Evolutionary conservation across 2,113 vertebrate species (phyloP).

Genomic region (Bucco capensis): DNA sequence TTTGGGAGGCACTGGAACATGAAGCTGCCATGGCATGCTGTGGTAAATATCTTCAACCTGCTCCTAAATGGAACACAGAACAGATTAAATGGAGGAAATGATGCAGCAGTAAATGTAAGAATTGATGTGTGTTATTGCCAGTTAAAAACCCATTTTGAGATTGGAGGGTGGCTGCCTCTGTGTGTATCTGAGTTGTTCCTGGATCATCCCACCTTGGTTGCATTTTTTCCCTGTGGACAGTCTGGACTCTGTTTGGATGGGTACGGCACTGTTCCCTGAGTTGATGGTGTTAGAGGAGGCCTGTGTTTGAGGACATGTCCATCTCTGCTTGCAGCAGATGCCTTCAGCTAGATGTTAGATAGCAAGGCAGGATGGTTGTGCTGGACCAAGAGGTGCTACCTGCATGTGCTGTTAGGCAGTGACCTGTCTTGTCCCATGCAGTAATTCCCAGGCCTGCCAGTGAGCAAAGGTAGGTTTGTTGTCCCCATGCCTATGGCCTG

Average conservation of each 20-base stretch:
- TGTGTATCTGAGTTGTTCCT: too few species aligned
- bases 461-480: background rate
- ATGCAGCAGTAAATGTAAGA: background rate
- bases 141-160: fast-evolving
- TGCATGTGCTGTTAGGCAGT: background rate
- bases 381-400: background rate
- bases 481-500: background rate
- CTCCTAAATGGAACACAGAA: background rate
- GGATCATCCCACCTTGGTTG: background rate
- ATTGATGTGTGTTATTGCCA: background rate
- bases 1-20: background rate
- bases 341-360: background rate
- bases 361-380: background rate
- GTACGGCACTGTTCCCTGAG: background rate
- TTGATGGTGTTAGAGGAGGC: background rate
- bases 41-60: background rate
- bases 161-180: background rate
- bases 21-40: background rate
- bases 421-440: background rate
- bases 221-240: background rate
- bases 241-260: background rate
- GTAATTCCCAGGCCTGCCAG: background rate
- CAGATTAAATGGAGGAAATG: background rate
- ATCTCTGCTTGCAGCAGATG: background rate
- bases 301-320: background rate